Conservation (phyloP, 1,140 invertebrate genomes). For the Thaumetopoea pityocampa region DNA sequence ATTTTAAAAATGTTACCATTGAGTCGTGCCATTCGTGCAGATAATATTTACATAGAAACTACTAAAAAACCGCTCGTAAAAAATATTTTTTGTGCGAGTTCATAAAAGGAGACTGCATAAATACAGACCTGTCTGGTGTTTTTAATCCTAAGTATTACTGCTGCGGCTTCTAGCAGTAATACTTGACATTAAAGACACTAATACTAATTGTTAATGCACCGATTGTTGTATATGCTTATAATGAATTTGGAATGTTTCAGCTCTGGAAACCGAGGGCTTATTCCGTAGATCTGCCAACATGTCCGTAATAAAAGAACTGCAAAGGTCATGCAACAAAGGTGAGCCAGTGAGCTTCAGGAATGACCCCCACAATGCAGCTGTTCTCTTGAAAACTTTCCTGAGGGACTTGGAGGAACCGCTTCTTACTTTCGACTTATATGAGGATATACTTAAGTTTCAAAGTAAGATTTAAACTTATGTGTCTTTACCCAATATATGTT, state of each 20-base stretch:
- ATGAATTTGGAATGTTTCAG: conserved; percentile 71
- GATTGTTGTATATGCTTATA: no score
- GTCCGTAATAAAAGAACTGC: conserved; percentile 88
- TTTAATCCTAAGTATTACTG: no score
- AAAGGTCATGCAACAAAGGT: conserved; percentile 90
- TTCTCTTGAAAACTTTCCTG: conserved; percentile 95
- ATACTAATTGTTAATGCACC: no score
- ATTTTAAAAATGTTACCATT: no score
- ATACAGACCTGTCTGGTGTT: no score
- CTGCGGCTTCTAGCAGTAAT: no score
- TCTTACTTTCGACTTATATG: conserved; percentile 95
- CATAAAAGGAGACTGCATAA: no score
- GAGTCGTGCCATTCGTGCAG: no score
- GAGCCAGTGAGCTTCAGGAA: conserved; percentile 86
- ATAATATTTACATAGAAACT: no score
- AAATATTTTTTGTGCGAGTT: no score
- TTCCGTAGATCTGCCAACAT: conserved; percentile 94
- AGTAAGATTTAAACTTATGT: conserved; percentile 74
- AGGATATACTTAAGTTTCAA: conserved; percentile 95
- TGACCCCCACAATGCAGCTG: conserved; percentile 94
- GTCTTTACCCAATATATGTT: background rate
- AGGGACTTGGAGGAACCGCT: conserved; percentile 95
- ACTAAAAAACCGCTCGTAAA: no score
- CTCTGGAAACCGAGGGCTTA: conserved; percentile 95
- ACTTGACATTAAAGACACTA: no score